These are phyloP conservation scores for Coryphaenoides rupestris DNA, from an alignment of 2,113 vertebrate species.

Conservation along the genomic window DNA sequence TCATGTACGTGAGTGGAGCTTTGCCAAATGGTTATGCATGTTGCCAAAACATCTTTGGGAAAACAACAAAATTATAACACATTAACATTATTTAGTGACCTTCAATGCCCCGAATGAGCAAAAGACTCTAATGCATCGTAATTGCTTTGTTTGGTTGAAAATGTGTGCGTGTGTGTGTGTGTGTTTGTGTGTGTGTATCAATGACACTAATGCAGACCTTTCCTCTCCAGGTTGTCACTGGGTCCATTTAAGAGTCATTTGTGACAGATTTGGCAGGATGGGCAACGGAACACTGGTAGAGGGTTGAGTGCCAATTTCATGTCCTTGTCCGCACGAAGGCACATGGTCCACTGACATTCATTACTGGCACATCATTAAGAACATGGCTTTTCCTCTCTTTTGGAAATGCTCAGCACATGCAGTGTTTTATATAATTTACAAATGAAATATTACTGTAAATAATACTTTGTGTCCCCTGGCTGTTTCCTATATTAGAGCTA, in stretches of 20 bases:
- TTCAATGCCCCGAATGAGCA: conserved; percentile 18
- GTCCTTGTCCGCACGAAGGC: conserved; percentile 27
- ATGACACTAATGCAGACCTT: conserved; percentile 33
- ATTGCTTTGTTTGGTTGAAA: conserved; percentile 49
- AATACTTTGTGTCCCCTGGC: too few species aligned
- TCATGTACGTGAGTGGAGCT: too few species aligned
- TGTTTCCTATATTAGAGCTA: too few species aligned
- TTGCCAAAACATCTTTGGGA: background rate
- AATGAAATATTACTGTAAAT: too few species aligned
- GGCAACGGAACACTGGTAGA: background rate
- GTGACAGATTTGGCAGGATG: conserved; percentile 53
- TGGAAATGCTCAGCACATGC: conserved; percentile 25
- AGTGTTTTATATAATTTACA: too few species aligned
- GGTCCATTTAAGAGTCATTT: conserved; percentile 39
- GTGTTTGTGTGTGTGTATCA: conserved; percentile 26
- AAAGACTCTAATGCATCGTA: conserved; percentile 54
- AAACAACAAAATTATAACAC: background rate
- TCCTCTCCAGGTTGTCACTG: conserved; percentile 35
- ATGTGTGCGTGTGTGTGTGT: too few species aligned
- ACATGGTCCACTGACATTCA: conserved; percentile 40
- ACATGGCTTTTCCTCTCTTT: conserved; percentile 38
- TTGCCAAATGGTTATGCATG: too few species aligned
- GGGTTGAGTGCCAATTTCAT: conserved; percentile 42
- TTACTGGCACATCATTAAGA: conserved; percentile 48
- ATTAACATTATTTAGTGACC: background rate